These are phyloP conservation scores for Gila orcuttii DNA, from an alignment of 2,113 vertebrate species.

Conservation along the genomic window DNA sequence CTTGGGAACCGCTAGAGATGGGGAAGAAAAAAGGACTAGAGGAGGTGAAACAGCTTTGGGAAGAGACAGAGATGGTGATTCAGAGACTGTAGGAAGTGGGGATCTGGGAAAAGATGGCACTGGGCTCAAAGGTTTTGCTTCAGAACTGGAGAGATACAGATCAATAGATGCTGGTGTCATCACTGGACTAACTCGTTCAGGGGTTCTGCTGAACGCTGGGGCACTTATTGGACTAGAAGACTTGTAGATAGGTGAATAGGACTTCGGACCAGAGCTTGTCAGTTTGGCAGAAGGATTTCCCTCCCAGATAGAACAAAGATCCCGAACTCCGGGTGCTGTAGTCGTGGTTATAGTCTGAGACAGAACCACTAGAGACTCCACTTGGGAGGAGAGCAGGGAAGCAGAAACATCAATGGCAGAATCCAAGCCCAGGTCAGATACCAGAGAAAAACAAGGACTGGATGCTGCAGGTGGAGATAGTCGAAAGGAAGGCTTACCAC, in stretches of 20 bases:
- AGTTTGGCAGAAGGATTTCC: conserved; percentile 52
- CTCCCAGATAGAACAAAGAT: conserved; percentile 60
- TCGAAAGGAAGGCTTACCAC: conserved; percentile 56
- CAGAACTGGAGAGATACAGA: conserved; percentile 49
- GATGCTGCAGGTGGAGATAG: conserved; percentile 53
- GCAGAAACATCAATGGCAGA: conserved; percentile 64
- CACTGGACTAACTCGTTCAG: conserved; percentile 43
- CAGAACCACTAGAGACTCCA: conserved; percentile 63
- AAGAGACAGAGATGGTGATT: conserved; percentile 41
- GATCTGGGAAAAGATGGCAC: conserved; percentile 60
- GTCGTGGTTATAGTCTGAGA: conserved; percentile 57
- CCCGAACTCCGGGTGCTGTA: conserved; percentile 37
- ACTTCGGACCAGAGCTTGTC: conserved; percentile 51
- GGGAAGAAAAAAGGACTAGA: conserved; percentile 46
- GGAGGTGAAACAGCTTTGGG: conserved; percentile 59
- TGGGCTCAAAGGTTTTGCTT: conserved; percentile 44
- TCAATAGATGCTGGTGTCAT: conserved; percentile 38
- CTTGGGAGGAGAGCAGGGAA: conserved; percentile 61
- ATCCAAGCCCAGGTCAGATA: conserved; percentile 62
- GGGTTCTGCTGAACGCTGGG: conserved; percentile 45
- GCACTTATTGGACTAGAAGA: conserved; percentile 64
- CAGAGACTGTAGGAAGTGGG: conserved; percentile 47
- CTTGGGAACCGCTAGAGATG: conserved; percentile 40
- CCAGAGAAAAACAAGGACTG: conserved; percentile 19
- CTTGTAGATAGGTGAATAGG: conserved; percentile 59